Evolutionary conservation across 2,888 invertebrate genomes (phyloP).

Genomic region (Mimas tiliae): DNA sequence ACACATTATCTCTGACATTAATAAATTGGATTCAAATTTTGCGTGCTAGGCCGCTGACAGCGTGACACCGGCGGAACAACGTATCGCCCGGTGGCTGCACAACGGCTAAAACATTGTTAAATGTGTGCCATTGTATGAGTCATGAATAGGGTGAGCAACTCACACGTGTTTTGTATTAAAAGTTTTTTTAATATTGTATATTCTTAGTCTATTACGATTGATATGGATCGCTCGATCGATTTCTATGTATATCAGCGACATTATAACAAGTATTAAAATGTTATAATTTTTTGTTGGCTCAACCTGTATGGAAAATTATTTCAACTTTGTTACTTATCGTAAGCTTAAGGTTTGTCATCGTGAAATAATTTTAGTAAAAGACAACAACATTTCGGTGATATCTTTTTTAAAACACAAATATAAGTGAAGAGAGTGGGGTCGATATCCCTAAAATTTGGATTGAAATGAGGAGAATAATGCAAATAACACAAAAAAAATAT

Average conservation of each 20-base stretch:
- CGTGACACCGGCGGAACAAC: slow-evolving; percentile 62
- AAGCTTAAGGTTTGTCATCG: no score
- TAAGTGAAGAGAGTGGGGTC: not conserved
- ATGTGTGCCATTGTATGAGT: slow-evolving; percentile 31
- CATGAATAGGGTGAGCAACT: slow-evolving; percentile 28
- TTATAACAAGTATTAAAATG: no score
- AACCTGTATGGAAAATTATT: no score
- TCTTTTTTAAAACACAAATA: not conserved
- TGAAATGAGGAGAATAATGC: slow-evolving; percentile 13
- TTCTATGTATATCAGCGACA: no score
- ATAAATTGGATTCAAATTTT: slow-evolving; percentile 72
- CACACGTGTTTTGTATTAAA: not conserved
- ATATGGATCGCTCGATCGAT: no score
- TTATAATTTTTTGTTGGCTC: no score
- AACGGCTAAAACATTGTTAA: slow-evolving; percentile 52
- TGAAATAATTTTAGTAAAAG: no score
- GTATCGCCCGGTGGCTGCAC: slow-evolving; percentile 54
- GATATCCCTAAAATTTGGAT: slow-evolving; percentile 5
- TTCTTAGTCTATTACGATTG: not conserved
- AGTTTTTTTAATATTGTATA: not conserved
- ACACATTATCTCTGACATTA: slow-evolving; percentile 34
- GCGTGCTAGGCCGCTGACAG: slow-evolving; percentile 68
- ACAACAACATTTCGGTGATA: no score
- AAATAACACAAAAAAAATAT: slow-evolving; percentile 19
- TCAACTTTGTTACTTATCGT: no score